Base-by-base conservation (phyloP, 2,888 invertebrate genomes). In the Parochlus steinenii region DNA sequence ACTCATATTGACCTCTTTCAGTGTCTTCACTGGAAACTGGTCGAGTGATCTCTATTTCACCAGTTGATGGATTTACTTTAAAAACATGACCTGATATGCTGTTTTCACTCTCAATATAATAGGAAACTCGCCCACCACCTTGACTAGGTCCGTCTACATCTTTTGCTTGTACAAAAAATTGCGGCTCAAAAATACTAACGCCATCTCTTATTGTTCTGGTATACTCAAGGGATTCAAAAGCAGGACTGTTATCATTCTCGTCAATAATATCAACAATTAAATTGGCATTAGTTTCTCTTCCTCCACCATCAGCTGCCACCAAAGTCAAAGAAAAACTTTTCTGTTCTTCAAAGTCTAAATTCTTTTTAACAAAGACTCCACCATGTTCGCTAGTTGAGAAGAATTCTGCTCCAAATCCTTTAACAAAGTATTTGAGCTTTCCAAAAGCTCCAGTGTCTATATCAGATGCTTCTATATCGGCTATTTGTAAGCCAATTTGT, bases 261-360 rank as follows among this genome's bases (percentile, higher is more conserved):
- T 83, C 83, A 5, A 71, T 50, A 0, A 83, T 63, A 42, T 77
- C 74, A 10, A 83, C 65, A 32, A 72, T 69, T 23, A 82, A 59
- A 52, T 77, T 77, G 0, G 74, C 71, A 18, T 76, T 71, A 0
- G 76, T 67, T 10, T 74, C 67, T 43, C 69, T 68, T 0, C 77
- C 80, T 0, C 86, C 85, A 1, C 82, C 82, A 50, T 89, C 87
- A 41, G 66, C 69, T 0, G 85, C 87, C 41, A 80, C 77, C 34
- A 82, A 64, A 1, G 79, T 81, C 38, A 87, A 55, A 39, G 80
- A 80, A 43, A 79, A 87, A 39, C 75, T 75, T 45, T 75, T 77
- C 45, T 82, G 80, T 8, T 67, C 68, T 51, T 89, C 87, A 48
- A 80, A 80, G 50, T 89, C 83, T 29, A 87, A 55, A 5, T 56